Conservation (phyloP, 2,888 invertebrate genomes). For the Halocaridina rubra region DNA sequence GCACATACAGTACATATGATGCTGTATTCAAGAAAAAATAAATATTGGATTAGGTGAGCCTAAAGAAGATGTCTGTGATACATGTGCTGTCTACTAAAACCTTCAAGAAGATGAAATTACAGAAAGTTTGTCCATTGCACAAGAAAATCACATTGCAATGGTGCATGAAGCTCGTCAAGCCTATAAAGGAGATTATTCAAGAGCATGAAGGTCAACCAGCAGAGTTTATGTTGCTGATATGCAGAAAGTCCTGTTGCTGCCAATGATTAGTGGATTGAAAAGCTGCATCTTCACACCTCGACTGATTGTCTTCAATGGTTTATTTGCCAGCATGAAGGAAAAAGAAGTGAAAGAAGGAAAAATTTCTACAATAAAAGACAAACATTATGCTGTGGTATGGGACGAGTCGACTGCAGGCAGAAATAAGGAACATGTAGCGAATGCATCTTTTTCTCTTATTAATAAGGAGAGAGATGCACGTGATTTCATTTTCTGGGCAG, state of each 20-base stretch:
- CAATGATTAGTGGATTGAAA: conserved; percentile 3
- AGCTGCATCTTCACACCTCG: conserved; percentile 1
- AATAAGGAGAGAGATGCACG: conserved; percentile 1
- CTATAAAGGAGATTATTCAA: not conserved
- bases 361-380: not conserved
- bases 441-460: conserved; percentile 1
- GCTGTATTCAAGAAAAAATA: too few species aligned
- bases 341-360: not conserved
- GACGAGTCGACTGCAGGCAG: conserved; percentile 6
- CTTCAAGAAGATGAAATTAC: conserved; percentile 3
- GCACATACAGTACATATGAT: conserved; percentile 12
- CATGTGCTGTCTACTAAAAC: conserved; percentile 11
- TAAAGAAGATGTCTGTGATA: conserved; percentile 10
- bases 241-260: not conserved
- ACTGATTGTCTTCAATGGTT: not conserved
- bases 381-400: not conserved
- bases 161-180: not conserved
- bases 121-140: not conserved
- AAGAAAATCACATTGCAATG: too few species aligned
- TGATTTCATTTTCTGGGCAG: not conserved
- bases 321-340: conserved; percentile 10
- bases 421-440: conserved; percentile 4
- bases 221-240: not conserved
- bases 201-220: not conserved
- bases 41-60: conserved; percentile 17